phyloP scores from a whole-genome alignment of 2,888 invertebrate genomes.

The Mimas tiliae region DNA sequence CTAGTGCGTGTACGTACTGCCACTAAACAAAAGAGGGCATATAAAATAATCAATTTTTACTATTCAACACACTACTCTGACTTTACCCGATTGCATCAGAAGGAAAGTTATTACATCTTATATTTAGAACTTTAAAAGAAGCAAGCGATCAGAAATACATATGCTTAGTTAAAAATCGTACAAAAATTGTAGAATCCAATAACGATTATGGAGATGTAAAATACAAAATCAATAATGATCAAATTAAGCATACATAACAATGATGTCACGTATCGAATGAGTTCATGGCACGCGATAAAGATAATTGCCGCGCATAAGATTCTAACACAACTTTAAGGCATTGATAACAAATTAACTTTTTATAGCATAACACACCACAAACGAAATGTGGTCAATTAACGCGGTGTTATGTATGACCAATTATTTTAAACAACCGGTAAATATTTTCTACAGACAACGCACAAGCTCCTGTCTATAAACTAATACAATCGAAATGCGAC shows the following conservation, averaged over 20 bases:
- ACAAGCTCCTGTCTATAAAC: slow-evolving; percentile 35
- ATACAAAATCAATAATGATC: slow-evolving; percentile 32
- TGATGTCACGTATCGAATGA: slow-evolving; percentile 51
- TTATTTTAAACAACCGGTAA: slow-evolving; percentile 32
- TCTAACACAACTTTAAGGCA: slow-evolving; percentile 34
- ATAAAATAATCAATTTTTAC: too few relatives aligned
- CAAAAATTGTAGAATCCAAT: not conserved
- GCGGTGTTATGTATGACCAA: slow-evolving; percentile 28
- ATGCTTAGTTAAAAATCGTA: not conserved
- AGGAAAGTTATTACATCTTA: too few relatives aligned
- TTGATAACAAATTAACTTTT: slow-evolving; percentile 42
- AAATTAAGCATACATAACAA: slow-evolving; percentile 46
- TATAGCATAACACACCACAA: slow-evolving; percentile 39
- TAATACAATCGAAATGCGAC: slow-evolving; percentile 43
- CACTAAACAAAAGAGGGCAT: too few relatives aligned
- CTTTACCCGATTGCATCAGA: too few relatives aligned
- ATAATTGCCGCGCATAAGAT: slow-evolving; percentile 37
- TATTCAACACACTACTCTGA: too few relatives aligned
- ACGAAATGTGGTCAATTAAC: slow-evolving; percentile 47
- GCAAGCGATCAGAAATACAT: not conserved
- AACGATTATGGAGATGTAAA: not conserved
- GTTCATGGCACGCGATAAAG: slow-evolving; percentile 51
- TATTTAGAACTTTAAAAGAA: not conserved
- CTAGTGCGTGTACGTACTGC: too few relatives aligned
- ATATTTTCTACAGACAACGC: slow-evolving; percentile 29